phyloP scores from a whole-genome alignment of 1,140 invertebrate genomes.

The Micrasema minimum region DNA sequence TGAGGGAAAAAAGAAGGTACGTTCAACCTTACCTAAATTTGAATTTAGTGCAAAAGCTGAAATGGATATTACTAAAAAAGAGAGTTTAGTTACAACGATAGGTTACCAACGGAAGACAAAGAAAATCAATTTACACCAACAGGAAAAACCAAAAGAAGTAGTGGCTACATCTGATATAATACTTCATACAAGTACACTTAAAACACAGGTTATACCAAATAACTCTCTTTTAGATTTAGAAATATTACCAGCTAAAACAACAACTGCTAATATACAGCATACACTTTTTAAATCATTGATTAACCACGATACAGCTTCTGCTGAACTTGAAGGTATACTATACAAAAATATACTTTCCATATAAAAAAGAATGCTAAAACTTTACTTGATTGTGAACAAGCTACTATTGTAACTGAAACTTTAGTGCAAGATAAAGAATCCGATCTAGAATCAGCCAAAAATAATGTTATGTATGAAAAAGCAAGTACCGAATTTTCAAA shows the following conservation, averaged over 20 bases:
- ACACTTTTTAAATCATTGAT: conserved; percentile 55
- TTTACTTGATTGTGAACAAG: conserved; percentile 57
- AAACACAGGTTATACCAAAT: conserved; percentile 55
- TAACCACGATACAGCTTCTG: conserved; percentile 52
- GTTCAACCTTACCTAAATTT: conserved; percentile 53
- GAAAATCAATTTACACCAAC: conserved; percentile 57
- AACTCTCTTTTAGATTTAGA: conserved; percentile 51
- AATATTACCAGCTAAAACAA: conserved; percentile 47
- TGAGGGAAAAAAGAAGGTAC: conserved; percentile 68
- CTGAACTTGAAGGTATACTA: conserved; percentile 68
- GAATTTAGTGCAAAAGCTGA: conserved; percentile 58
- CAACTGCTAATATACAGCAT: conserved; percentile 53
- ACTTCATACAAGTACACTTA: conserved; percentile 63
- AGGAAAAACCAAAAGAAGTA: conserved; percentile 56
- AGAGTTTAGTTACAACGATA: conserved; percentile 66
- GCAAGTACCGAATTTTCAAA: conserved; percentile 57
- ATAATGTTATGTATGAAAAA: conserved; percentile 48
- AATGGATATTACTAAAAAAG: conserved; percentile 64
- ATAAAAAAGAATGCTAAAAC: conserved; percentile 47
- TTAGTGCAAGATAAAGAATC: conserved; percentile 51
- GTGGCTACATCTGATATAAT: conserved; percentile 61
- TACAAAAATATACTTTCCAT: conserved; percentile 56
- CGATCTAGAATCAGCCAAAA: conserved; percentile 2
- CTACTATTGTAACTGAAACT: conserved; percentile 64
- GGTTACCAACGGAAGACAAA: conserved; percentile 59